These are phyloP conservation scores for Blastobasis lacticolella DNA, from an alignment of 2,888 invertebrate genomes.

Conservation along the genomic window DNA sequence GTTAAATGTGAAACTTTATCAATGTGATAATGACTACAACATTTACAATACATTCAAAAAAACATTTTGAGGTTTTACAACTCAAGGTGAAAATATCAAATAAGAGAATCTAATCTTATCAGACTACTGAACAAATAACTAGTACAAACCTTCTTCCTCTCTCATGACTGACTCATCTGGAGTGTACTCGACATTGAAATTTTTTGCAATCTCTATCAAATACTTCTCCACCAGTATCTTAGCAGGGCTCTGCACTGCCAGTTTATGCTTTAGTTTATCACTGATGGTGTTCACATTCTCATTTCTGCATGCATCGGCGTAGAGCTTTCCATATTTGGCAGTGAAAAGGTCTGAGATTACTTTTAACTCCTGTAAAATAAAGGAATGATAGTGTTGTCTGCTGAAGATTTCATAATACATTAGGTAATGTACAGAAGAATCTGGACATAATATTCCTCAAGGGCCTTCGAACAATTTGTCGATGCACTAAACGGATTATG, in stretches of 20 bases:
- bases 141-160: conserved; percentile 75
- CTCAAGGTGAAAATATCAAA: too few relatives aligned
- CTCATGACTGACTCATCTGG: conserved; percentile 95
- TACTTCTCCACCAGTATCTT: conserved; percentile 95
- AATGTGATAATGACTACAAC: too few relatives aligned
- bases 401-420: not conserved
- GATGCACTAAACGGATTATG: too few relatives aligned
- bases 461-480: too few relatives aligned
- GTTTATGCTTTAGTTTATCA: conserved; percentile 93
- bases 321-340: conserved; percentile 94
- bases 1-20: not conserved
- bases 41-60: too few relatives aligned
- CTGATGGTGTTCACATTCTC: conserved; percentile 88
- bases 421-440: too few relatives aligned
- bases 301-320: conserved; percentile 89
- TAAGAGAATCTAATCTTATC: too few relatives aligned
- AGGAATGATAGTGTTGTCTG: not conserved
- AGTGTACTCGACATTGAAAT: conserved; percentile 94
- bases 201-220: conserved; percentile 96
- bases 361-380: conserved; percentile 74
- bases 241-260: conserved; percentile 95
- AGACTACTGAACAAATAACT: not conserved
- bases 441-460: too few relatives aligned
- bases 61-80: too few relatives aligned
- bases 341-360: conserved; percentile 91